These are phyloP conservation scores for Teleogryllus oceanicus DNA, from an alignment of 2,888 invertebrate species.

Conservation along the genomic window DNA sequence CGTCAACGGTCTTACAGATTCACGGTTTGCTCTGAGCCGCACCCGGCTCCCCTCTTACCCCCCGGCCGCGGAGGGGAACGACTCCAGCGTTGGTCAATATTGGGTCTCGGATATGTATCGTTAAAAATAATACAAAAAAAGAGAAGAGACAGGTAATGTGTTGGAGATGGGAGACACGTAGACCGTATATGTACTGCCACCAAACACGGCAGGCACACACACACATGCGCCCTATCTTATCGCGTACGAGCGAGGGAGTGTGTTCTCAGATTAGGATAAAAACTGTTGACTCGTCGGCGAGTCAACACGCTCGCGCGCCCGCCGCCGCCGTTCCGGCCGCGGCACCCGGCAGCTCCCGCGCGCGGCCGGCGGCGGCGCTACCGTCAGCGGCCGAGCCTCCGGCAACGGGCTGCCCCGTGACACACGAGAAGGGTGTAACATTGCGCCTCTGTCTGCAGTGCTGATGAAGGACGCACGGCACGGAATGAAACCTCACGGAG, in stretches of 20 bases:
- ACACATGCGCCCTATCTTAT: neutral
- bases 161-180: neutral
- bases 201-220: neutral
- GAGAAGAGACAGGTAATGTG: neutral
- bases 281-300: neutral
- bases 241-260: neutral
- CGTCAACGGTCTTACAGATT: neutral
- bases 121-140: neutral
- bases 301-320: neutral
- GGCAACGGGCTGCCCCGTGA: too few relatives aligned
- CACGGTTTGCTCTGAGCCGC: neutral
- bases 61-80: neutral
- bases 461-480: too few relatives aligned
- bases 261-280: slow-evolving; percentile 18
- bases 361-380: too few relatives aligned
- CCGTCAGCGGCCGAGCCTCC: too few relatives aligned
- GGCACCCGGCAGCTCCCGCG: too few relatives aligned
- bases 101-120: neutral
- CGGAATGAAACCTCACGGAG: too few relatives aligned
- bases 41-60: neutral
- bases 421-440: too few relatives aligned
- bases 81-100: neutral
- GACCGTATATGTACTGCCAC: neutral
- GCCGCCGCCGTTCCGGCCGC: neutral
- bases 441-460: too few relatives aligned